A percentile compares a stretch with the other conserved stretches of the same genome.
Conservation (phyloP, 2,888 invertebrate species). For the Asteroscopus sphinx region DNA sequence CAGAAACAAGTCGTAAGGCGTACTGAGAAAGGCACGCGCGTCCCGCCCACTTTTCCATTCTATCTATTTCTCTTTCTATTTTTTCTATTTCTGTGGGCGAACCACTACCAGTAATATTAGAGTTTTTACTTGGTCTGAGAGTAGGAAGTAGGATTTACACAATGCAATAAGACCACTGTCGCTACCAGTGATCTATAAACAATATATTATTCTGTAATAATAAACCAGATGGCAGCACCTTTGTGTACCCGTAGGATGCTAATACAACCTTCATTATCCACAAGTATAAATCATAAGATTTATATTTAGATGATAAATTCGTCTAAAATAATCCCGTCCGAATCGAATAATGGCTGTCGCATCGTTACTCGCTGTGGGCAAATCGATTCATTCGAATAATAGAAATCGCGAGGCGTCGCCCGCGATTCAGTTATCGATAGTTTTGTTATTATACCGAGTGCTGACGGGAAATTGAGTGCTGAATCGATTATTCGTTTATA, state of each 20-base stretch:
- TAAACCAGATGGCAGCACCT: conserved; percentile 20
- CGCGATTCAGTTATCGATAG: conserved; percentile 77
- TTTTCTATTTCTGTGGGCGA: no score
- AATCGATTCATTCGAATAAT: conserved; percentile 77
- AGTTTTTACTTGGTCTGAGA: no score
- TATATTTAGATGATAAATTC: conserved; percentile 65
- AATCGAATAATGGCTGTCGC: conserved; percentile 73
- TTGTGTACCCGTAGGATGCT: conserved; percentile 34
- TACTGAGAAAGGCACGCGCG: no score
- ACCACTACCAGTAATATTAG: no score
- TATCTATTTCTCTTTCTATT: no score
- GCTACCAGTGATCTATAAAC: conserved; percentile 39
- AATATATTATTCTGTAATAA: conserved; percentile 39
- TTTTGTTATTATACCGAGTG: conserved; percentile 76
- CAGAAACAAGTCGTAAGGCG: no score
- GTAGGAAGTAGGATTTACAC: no score
- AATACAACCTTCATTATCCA: conserved; percentile 42
- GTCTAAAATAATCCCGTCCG: conserved; percentile 60
- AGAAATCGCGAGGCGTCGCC: conserved; percentile 73
- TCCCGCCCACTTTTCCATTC: no score
- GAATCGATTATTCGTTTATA: conserved; percentile 78
- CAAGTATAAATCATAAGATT: conserved; percentile 54
- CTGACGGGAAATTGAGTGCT: conserved; percentile 76
- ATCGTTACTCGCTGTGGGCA: conserved; percentile 68
- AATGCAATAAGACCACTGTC: conserved; percentile 39